phyloP scores from a whole-genome alignment of 1,140 invertebrate species.

The Lethrus apterus region DNA sequence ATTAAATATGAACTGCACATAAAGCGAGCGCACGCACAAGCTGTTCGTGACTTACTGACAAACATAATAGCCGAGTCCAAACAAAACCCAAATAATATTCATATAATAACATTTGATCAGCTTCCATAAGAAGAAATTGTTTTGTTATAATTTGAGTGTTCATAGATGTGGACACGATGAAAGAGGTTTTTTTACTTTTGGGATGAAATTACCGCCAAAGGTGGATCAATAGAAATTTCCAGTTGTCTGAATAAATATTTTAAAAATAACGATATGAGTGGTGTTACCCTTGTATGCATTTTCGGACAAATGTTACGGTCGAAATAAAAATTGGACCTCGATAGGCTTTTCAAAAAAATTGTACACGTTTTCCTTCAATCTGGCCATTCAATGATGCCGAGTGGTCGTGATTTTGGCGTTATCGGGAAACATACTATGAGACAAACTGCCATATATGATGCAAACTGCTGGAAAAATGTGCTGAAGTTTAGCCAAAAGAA shows the following conservation, averaged over 20 bases:
- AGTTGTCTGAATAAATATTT: conserved; percentile 4
- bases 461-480: too few relatives aligned
- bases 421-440: too few relatives aligned
- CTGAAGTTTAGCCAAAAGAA: too few relatives aligned
- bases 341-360: neutral
- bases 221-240: neutral
- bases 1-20: too few relatives aligned
- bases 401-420: neutral
- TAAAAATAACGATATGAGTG: neutral
- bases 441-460: too few relatives aligned
- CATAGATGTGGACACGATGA: neutral
- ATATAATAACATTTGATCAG: neutral
- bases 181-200: neutral
- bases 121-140: conserved; percentile 5
- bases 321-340: conserved; percentile 1
- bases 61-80: neutral
- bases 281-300: neutral
- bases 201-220: neutral
- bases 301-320: conserved; percentile 1
- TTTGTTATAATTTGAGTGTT: conserved; percentile 6
- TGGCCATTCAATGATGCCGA: neutral
- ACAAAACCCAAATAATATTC: neutral
- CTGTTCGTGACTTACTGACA: neutral
- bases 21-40: neutral
- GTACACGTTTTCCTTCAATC: conserved; percentile 1